Evolutionary conservation across 2,888 invertebrate genomes (phyloP), one percentile per base, ranked within the genome.

Genomic region (Acrocyrtus sp.): DNA sequence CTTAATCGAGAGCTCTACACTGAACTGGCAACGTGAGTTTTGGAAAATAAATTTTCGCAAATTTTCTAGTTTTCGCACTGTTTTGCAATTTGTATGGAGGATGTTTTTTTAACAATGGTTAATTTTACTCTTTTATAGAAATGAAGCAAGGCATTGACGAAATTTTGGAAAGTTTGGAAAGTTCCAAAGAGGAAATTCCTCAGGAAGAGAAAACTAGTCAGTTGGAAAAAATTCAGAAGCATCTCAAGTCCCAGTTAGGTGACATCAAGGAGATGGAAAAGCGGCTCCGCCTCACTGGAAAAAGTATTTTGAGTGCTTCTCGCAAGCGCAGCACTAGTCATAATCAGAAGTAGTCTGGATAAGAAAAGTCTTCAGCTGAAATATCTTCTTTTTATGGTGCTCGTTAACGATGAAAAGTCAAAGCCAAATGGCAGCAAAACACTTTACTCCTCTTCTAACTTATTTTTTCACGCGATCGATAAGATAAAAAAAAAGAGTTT

Each of bases 261-360:
- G 69, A 70, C 50, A 62, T 70, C 5, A 70, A 56, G 22, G 56
- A 41, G 10, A 62, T 70, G 1, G 69, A 70, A n/a, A 70, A 70
- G 26, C 43, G 62, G 4, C 47, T 70, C 21, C 54, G 62, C 2
- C 39, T 48, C 8, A 57, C 69, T 12, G 57, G 62, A 27, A 62
- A 62, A 39, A 22, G 39, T 12, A 56, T 70, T 50, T 24, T 56
- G 34, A 65, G 24, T 27, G 41, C 50, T 3, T 66, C 66, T 6
- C 45, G 48, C 0, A 66, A 57, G 22, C n/a, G n/a, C n/a, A n/a
- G n/a, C n/a, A n/a, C n/a, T n/a, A n/a, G n/a, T n/a, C n/a, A n/a
- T n/a, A n/a, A n/a, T n/a, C n/a, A n/a, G n/a, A n/a, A n/a, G n/a
- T n/a, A n/a, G n/a, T n/a, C n/a, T n/a, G n/a, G n/a, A n/a, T n/a